Conservation (phyloP, 1,140 invertebrate genomes). For the Philopotamus ludificatus region DNA sequence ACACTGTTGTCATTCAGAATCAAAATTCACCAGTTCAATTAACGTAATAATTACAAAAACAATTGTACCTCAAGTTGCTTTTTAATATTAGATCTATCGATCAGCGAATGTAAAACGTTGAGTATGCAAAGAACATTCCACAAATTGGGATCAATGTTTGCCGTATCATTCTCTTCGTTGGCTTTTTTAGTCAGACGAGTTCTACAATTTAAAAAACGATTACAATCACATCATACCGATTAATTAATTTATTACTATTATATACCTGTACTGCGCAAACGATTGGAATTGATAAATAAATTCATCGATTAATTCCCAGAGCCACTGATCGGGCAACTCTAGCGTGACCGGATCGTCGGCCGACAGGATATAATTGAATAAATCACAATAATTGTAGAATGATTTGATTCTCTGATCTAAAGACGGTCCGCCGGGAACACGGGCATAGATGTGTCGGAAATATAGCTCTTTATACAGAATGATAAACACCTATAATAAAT, state of each 20-base stretch:
- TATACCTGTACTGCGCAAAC: constrained; percentile 84
- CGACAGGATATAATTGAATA: constrained; percentile 95
- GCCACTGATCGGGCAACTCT: constrained; percentile 96
- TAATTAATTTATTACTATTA: not conserved
- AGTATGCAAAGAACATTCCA: constrained; percentile 99
- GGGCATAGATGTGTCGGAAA: constrained; percentile 95
- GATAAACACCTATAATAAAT: constrained; percentile 68
- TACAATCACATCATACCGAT: not conserved
- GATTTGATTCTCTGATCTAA: constrained; percentile 92
- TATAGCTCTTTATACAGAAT: constrained; percentile 98
- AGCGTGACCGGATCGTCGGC: constrained; percentile 85
- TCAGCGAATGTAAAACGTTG: constrained; percentile 96
- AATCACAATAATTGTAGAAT: constrained; percentile 97
- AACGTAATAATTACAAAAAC: too few species aligned
- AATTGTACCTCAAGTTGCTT: constrained; percentile 89
- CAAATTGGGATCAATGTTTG: constrained; percentile 83
- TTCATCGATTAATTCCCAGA: constrained; percentile 99
- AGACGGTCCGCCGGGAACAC: constrained; percentile 79
- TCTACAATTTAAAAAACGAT: constrained; percentile 46
- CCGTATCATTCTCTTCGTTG: constrained; percentile 78
- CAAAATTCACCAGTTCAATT: constrained; percentile 8
- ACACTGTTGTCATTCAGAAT: constrained; percentile 7
- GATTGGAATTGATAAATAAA: constrained; percentile 96
- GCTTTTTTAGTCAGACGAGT: constrained; percentile 85
- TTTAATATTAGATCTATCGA: constrained; percentile 99